These are phyloP conservation scores for Papilio polytes DNA, from an alignment of 1,140 invertebrate species.

Conservation along the genomic window DNA sequence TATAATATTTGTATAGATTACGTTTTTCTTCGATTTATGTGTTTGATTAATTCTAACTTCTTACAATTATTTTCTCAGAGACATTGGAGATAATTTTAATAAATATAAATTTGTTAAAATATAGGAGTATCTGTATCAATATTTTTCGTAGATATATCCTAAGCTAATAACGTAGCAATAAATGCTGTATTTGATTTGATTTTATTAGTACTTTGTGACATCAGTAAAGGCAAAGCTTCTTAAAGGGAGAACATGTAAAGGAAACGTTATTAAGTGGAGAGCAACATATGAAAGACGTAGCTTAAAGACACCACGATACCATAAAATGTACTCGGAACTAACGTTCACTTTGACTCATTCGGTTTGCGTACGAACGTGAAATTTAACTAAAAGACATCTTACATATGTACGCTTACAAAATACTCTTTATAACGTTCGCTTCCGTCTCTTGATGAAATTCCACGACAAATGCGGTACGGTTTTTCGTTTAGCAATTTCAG, in stretches of 20 bases:
- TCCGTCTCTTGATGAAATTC: constrained; percentile 32
- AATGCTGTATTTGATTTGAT: not conserved
- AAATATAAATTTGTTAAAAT: not conserved
- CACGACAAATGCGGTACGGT: not conserved
- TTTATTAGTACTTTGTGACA: constrained; percentile 43
- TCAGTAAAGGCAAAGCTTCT: constrained; percentile 53
- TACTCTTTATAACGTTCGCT: constrained; percentile 30
- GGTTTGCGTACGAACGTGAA: constrained; percentile 44
- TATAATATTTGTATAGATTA: too few species aligned
- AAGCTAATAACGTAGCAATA: not conserved
- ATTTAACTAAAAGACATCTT: constrained; percentile 48
- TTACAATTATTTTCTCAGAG: too few species aligned
- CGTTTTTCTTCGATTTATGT: too few species aligned
- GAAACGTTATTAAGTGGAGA: constrained; percentile 43
- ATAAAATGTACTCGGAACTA: constrained; percentile 42
- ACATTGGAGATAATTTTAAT: too few species aligned
- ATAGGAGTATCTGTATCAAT: too few species aligned
- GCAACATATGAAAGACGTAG: constrained; percentile 36
- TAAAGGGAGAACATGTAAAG: constrained; percentile 43
- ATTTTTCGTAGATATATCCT: too few species aligned
- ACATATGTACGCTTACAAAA: constrained; percentile 18
- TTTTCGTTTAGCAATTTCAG: constrained; percentile 14
- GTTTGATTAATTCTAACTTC: too few species aligned
- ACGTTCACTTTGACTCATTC: constrained; percentile 53
- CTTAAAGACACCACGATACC: constrained; percentile 43